Evolutionary conservation across 2,888 invertebrate genomes (phyloP), one percentile per base, ranked within the genome.

Genomic region (Cynaeus angustus): DNA sequence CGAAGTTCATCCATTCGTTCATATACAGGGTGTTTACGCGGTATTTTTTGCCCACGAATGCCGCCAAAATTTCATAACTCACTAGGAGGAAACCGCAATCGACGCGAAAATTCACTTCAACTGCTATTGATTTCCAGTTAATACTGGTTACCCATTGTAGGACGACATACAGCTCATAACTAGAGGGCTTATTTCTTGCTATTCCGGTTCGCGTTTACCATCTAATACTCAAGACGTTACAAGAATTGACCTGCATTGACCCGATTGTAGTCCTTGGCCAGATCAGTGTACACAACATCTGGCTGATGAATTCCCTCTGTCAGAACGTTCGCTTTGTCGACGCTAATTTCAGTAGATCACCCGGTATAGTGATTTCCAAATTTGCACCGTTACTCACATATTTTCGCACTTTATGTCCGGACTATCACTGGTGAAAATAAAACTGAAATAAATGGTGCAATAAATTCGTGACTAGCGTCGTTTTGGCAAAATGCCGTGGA

Each of bases 361-460:
- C 21, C 2, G 21, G 21, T 21, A 21, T 21, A 21, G 21, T 4
- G 4, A 21, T 21, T 21, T 21, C 4, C 4, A 4, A 21, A 21
- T 33, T 6, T 33, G n/a, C 7, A 2, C 33, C 2, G n/a, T 9
- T 33, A 9, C n/a, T 33, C 9, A n/a, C 33, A 1, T 33, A 33
- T 33, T 33, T 33, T 33, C 6, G 33, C 21, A 21, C 21, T 21
- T 1, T 3, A 1, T 21, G 21, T 21, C 21, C 21, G 21, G 21
- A 21, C 21, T 4, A 21, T 21, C 21, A 21, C 21, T n/a, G 33
- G n/a, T 33, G n/a, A 1, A n/a, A 7, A 33, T n/a, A 33, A 7
- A 33, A 33, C 33, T 33, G 6, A 33, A 33, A 33, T 33, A 33
- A 33, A n/a, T 33, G 33, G 33, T 33, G 33, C 33, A 33, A 33